Evolutionary conservation across 2,888 invertebrate species (phyloP), one percentile per base, ranked within the genome.

Genomic region (Dryobota labecula): DNA sequence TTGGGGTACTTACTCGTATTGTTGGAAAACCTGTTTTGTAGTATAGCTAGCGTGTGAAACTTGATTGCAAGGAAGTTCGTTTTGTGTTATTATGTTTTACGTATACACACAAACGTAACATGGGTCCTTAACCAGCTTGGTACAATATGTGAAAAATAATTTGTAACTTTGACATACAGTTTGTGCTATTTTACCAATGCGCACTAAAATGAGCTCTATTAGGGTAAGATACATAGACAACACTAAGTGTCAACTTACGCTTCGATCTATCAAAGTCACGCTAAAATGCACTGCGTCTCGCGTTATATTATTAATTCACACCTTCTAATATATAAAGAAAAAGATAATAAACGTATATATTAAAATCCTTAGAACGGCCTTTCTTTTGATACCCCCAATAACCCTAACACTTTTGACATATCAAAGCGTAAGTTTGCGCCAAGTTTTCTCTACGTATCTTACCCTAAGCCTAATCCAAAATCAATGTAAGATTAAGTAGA

Each of bases 11-110:
- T 66, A 66, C 73, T 69, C 6, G 79, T 80, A 77, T 86, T 86
- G 78, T 86, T 81, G 68, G 24, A 24, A 77, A 86, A 86, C 86
- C 80, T 78, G 87, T 84, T 84, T 84, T 69, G 65, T 76, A 66
- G 77, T 76, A 57, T 62, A 67, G 54, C 53, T 70, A 71, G 71
- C 80, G 76, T 85, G 75, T 72, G 78, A 82, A 76, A 66, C 60
- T 54, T 49, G 66, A 51, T 61, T 66, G 70, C 66, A 70, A 75
- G 80, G 76, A 78, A 66, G 66, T 66, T 73, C 15, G 68, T 57
- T 57, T 68, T 75, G 68, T 67, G 56, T 33, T 76, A 53, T 61
- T 67, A 54, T 78, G 62, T 54, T 62, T 33, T 15, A 62, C 15
- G 8, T 49, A 30, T 60, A 58, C 20, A 13, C 24, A 54, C 38